Base-by-base conservation (phyloP, 2,113 vertebrate species). In the Pedetes capensis region DNA sequence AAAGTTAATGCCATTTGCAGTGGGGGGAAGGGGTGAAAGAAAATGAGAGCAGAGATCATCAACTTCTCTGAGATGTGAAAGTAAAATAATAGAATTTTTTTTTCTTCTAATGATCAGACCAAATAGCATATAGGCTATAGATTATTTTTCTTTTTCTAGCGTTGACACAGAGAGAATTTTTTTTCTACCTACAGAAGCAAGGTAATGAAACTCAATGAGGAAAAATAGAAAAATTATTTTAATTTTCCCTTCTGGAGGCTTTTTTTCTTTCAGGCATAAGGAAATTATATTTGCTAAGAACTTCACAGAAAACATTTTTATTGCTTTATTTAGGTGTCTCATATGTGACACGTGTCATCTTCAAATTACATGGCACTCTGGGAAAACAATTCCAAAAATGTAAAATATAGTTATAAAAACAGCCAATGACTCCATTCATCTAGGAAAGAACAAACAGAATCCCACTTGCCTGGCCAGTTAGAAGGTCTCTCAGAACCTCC, bases 311-410 rank as follows among this genome's bases (percentile, higher is more conserved):
- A 80, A 95, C 10, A 8, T n/a, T 44, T 55, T 27, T 61, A 63
- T 18, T 61, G 51, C 18, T 91, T 32, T 63, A 78, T 81, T 53
- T 61, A 91, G 42, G 10, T 32, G 66, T 44, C 20, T 93, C 63
- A 49, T 16, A 69, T 29, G 9, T 68, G 22, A 39, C 37, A 93
- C n/a, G 22, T 2, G 23, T 6, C 20, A 14, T 83, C 69, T 89
- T 34, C 23, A 55, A 64, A 87, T 20, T 66, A 49, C 12, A 78
- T n/a, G 42, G 23, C 42, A 57, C 12, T 42, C 3, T 9, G 9
- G 37, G 80, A 96, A 94, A 93, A 55, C 49, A 22, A 92, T 49
- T 78, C 34, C 49, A 66, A 90, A 92, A 85, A 61, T 39, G 25
- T 76, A 83, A 79, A 53, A 71, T 42, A 42, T 42, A 75, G 57